Evolutionary conservation across 2,797 vertebrate species (phyloP).

Genomic region (Dryobates pubescens): DNA sequence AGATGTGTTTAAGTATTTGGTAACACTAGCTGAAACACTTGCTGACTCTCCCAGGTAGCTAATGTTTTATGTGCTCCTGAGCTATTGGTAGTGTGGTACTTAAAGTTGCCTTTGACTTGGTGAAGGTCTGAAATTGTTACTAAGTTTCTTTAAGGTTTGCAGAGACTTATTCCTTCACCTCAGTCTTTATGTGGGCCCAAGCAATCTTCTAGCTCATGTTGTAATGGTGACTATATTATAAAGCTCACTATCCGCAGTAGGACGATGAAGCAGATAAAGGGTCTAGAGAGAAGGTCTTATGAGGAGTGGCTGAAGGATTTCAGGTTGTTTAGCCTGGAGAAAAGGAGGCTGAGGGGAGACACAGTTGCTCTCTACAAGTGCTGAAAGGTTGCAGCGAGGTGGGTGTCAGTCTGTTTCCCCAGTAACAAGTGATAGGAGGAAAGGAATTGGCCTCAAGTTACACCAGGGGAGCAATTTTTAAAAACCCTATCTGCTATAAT

Average conservation of each 20-base stretch:
- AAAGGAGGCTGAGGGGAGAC: too few relatives aligned
- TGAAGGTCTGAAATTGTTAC: neutral
- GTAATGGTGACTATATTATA: neutral
- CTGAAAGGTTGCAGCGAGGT: too few relatives aligned
- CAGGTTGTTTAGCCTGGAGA: too few relatives aligned
- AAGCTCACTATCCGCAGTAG: neutral
- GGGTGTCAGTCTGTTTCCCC: too few relatives aligned
- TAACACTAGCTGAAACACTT: neutral
- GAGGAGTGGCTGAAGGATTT: too few relatives aligned
- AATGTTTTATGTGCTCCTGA: neutral
- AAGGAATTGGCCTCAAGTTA: too few relatives aligned
- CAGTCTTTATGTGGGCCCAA: fast-evolving
- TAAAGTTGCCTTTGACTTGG: neutral
- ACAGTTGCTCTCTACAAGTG: too few relatives aligned
- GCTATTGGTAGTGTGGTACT: neutral
- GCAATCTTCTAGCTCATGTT: neutral
- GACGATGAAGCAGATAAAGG: too few relatives aligned
- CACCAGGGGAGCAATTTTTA: neutral
- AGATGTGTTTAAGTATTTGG: neutral
- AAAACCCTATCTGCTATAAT: neutral
- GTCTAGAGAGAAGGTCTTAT: too few relatives aligned
- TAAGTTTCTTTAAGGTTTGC: neutral
- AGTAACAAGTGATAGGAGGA: too few relatives aligned
- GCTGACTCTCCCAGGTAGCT: neutral
- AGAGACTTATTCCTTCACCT: neutral